Base-by-base conservation (phyloP, 2,797 vertebrate species). In the Brachyrhaphis roseni region DNA sequence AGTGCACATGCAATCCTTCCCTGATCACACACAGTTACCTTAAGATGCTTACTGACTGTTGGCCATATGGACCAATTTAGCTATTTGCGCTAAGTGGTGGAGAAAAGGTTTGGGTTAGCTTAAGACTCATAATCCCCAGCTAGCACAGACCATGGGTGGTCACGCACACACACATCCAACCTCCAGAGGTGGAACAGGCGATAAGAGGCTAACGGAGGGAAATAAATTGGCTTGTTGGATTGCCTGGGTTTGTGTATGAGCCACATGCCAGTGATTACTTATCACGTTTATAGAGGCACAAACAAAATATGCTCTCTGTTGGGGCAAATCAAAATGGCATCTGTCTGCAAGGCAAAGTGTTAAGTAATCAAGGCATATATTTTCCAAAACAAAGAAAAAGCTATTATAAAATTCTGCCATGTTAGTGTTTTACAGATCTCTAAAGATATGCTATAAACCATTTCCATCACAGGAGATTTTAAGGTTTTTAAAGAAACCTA, bases 111-210 rank as follows among this genome's bases (percentile, higher is more conserved):
- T 90, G 88, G 86, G 91, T 92, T 93, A 85, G 89, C 80, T 70
- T 93, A 93, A 94, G 90, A 90, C 87, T 80, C 83, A 78, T 94
- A 95, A 94, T 94, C 94, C 91, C 86, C 87, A 86, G 82, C 81
- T 87, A 91, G 92, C 82, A 86, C 74, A 94, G 89, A 93, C 87
- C 90, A 91, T 95, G 94, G 94, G 94, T 95, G 94, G 94, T 91
- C 94, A 94, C 78, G 88, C 81, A 93, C 79, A 88, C 81, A 90
- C 74, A 78, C 75, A 43, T 28, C 84, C 85, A 91, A 92, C 92
- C 88, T 92, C 91, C 82, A 90, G 71, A 78, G 84, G n/a, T 31
- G 86, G 76, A 82, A 85, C 72, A 47, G 87, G 76, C 81, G 72
- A 46, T 82, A 82, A 78, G 80, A 79, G 77, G 74, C 75, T 88